Evolutionary conservation across 2,888 invertebrate species (phyloP).

Genomic region (Trachelus iudaicus): DNA sequence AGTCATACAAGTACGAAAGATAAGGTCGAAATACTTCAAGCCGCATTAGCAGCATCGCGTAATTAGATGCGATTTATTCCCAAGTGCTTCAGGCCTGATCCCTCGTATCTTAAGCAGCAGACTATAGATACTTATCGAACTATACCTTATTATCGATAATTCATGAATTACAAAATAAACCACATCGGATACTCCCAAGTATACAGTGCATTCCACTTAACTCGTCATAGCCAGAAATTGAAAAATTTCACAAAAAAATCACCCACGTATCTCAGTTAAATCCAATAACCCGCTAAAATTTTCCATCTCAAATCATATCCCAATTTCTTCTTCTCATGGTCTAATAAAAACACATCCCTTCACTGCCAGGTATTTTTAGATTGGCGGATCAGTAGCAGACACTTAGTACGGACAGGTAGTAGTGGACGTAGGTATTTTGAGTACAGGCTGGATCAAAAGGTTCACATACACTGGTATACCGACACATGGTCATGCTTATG

Average conservation of each 20-base stretch:
- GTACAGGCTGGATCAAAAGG: not conserved
- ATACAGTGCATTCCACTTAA: not conserved
- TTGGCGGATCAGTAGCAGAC: not conserved
- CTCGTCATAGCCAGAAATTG: not conserved
- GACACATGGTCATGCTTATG: not conserved
- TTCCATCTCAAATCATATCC: not conserved
- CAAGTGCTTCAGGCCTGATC: slow-evolving; percentile 16
- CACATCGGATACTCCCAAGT: not conserved
- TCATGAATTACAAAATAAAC: slow-evolving; percentile 41
- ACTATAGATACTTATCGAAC: slow-evolving; percentile 50
- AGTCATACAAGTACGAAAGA: slow-evolving; percentile 3
- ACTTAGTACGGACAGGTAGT: not conserved
- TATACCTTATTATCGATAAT: slow-evolving; percentile 62
- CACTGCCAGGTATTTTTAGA: not conserved
- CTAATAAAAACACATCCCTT: not conserved
- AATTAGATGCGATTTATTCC: slow-evolving; percentile 62
- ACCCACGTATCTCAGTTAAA: not conserved
- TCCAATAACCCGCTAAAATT: not conserved
- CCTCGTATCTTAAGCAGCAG: not conserved
- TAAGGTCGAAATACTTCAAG: not conserved
- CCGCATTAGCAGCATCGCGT: slow-evolving; percentile 32
- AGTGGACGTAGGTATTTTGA: not conserved
- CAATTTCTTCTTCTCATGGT: not conserved
- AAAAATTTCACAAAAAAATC: not conserved
- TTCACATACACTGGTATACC: not conserved